Conservation (phyloP, 2,113 vertebrate species). For the Cheilinus undulatus region DNA sequence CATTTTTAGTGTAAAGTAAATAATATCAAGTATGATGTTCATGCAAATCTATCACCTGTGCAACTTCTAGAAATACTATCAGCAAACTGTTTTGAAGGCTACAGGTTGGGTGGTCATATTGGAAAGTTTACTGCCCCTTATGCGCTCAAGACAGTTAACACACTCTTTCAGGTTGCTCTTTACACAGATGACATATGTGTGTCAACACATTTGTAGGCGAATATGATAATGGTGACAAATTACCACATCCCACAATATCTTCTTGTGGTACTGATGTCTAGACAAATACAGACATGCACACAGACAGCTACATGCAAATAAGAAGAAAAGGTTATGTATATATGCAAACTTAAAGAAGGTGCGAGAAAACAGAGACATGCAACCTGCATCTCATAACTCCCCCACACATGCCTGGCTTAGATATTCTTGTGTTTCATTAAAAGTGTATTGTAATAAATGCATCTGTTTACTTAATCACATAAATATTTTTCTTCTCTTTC, state of each 20-base stretch:
- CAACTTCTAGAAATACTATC: not conserved
- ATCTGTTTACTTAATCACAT: not conserved
- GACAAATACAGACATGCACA: slow-evolving; percentile 24
- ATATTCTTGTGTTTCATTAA: no score
- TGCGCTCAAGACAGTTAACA: not conserved
- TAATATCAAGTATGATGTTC: not conserved
- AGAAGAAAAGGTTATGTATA: not conserved
- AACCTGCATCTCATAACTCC: not conserved
- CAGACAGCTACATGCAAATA: slow-evolving; percentile 7
- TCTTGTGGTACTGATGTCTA: slow-evolving; percentile 4
- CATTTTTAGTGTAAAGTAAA: no score
- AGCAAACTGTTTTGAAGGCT: not conserved
- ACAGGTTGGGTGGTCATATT: not conserved
- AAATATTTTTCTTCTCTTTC: slow-evolving; percentile 8
- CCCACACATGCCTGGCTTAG: no score
- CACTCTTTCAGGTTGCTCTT: slow-evolving; percentile 10
- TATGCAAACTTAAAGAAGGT: slow-evolving; percentile 14
- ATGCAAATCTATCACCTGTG: not conserved
- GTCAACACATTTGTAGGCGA: slow-evolving; percentile 8
- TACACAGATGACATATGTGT: not conserved
- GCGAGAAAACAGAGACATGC: not conserved
- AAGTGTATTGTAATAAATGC: no score
- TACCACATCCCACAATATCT: slow-evolving; percentile 4
- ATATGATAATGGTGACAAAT: not conserved
- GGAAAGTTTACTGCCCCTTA: not conserved